Base-by-base conservation (phyloP, 2,113 vertebrate species). In the Platycercus adscitus region DNA sequence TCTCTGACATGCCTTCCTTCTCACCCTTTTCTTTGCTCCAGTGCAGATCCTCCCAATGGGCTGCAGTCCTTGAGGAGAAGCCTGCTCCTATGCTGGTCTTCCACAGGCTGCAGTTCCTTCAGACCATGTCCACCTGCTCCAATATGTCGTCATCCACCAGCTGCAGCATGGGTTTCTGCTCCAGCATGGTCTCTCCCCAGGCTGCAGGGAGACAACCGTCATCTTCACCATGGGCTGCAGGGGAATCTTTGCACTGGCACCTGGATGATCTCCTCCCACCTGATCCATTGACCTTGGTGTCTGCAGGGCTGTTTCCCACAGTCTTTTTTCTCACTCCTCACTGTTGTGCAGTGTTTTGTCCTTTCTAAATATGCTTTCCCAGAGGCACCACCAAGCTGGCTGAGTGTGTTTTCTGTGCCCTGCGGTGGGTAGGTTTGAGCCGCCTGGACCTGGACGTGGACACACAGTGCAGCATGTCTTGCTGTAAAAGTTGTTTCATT, bases 381-480 rank as follows among this genome's bases (percentile, higher is more conserved):
- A 3, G 2, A 46, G 28, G 10, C 3, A 2, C 6, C 6, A 1
- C 14, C 25, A 10, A 3, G 10, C 18, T 56, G 28, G 6, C 15
- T 0, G 2, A 24, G 5, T 13, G 35, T 50, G 19, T 47, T 10
- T 15, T 3, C 8, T 8, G 8, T 66, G 29, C 23, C 46, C 46
- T 60, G 29, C 0, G 0, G 8, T 31, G 37, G 17, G 17, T 21
- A 1, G 7, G 11, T 1, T 69, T 31, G 33, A 77, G 3, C 11
- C 2, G 1, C n/a, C 25, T 83, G 63, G 63, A 58, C 33, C 20
- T n/a, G 55, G 33, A 58, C 6, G 6, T 58, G 29, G 13, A 14
- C 20, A 14, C 8, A 8, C 28, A 46, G 1, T 6, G 6, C 13
- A 35, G 7, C 17, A 26, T 14, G 23, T 63, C 53, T 63, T 58